Base-by-base conservation (phyloP, 2,888 invertebrate genomes). In the Aelia acuminata region DNA sequence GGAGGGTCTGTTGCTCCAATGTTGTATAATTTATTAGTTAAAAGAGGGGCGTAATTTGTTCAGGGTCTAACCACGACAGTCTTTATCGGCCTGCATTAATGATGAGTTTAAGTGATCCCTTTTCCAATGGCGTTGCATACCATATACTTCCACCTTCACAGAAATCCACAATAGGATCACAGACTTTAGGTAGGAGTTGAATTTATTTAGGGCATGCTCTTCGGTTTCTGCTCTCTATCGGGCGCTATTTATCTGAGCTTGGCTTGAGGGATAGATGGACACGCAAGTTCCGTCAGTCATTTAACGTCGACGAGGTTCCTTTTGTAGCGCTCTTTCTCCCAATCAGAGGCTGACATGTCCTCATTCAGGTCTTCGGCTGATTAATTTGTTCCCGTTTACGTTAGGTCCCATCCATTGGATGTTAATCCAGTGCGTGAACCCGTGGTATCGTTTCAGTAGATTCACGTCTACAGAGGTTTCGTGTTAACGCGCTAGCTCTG, bases 211-310 rank as follows among this genome's bases (percentile, higher is more conserved):
- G 63, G 31, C 31, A 31, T 5, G 63, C 31, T 63, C 31, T 31
- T 18, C 10, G 31, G 31, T 63, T 63, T 22, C 31, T 35, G 15
- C 63, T 63, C 63, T 63, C 31, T 7, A 3, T 31, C 10, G 31
- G 63, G 63, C 63, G 63, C 63, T 18, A 63, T 63, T 63, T 63
- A 63, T 63, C n/a, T 63, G 63, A 63, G 31, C 31, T 63, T 63
- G 31, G 18, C 31, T 31, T 5, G 13, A 31, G n/a, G n/a, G n/a
- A n/a, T n/a, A n/a, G 63, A 63, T 63, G 31, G 63, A 63, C 63
- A 63, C 63, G 63, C 31, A 63, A 63, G 15, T 31, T 31, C 63
- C 63, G 63, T 63, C 63, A 31, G 31, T 63, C 63, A 63, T 63
- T 63, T 63, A 63, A 31, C 31, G 31, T 63, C 63, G 15, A 63